Evolutionary conservation across 2,113 vertebrate genomes (phyloP), one percentile per base, ranked within the genome.

Genomic region (Nothobranchius furzeri): DNA sequence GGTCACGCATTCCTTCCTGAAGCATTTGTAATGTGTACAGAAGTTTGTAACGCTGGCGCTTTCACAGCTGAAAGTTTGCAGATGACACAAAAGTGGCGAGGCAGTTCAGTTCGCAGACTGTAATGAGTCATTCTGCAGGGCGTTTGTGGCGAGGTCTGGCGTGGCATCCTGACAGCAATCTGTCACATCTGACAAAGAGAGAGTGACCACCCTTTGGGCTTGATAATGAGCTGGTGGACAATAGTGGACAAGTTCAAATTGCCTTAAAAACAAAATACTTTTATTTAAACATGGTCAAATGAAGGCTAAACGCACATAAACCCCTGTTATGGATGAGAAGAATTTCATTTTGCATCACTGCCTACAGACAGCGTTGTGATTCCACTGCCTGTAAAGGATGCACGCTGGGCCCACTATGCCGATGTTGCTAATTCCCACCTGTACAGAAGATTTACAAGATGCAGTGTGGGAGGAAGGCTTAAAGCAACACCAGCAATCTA

Each of bases 401-500:
- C 2, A 15, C 5, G 1, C 6, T 20, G 9, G 20, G 64, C 43
- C 46, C 49, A 30, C 37, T 55, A 42, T 46, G 46, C 57, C 43
- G 17, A n/a, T 57, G 24, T 17, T 70, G 68, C 46, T 73, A 56
- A 83, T 70, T 78, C 81, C 78, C 78, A 76, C 60, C 70, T 76
- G 76, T 53, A 53, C 25, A 40, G 24, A 48, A 62, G 36, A 76
- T 71, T 80, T 71, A 73, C 55, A 73, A 64, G 71, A 69, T 60
- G 53, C 53, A 65, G 64, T 17, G 76, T 82, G 65, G 76, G 76
- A 65, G 76, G 68, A 54, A 40, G 43, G 64, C 75, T 78, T 69
- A 48, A 52, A 68, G 66, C 62, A 76, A 62, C 66, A 63, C 56
- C 42, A 12, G 65, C 66, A 71, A 68, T 65, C 62, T 43, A 69